Base-by-base conservation (phyloP, 1,140 invertebrate species). In the Mya arenaria region DNA sequence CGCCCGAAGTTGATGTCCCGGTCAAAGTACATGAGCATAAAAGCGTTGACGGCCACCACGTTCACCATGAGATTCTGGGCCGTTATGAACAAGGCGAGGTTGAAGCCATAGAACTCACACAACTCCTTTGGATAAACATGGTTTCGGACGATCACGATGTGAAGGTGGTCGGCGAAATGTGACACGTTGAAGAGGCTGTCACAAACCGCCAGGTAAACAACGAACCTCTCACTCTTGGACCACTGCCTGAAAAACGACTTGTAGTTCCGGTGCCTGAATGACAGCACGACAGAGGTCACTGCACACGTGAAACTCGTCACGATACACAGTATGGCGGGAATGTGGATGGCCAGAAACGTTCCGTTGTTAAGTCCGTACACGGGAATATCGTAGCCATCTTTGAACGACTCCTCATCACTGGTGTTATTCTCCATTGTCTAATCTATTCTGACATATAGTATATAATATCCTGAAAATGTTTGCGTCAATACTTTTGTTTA, bases 21-120 rank as follows among this genome's bases (percentile, higher is more conserved):
- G 10, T 75, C 41, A 37, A 80, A 79, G 28, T 80, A 85, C 37
- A 85, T 80, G 32, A 85, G 65, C 60, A 82, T 74, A 68, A 85
- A 85, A 1, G 84, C 84, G 37, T 85, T 85, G 0, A 85, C 75
- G 0, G 84, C 84, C 4, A 82, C 81, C 8, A 85, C 69, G 37
- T 85, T 85, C 2, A 82, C 81, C 80, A 85, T 83, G 10, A 85
- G 65, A 56, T 74, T 83, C 56, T 85, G 84, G 34, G 77, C 84
- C 30, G 75, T 80, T 4, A 85, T 75, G 63, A 82, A 75, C 30
- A 66, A 73, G 15, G 75, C 75, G 5, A 85, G 52, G 30, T 77
- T 83, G 37, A 85, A 85, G 17, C 80, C 75, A 23, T 85, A 85
- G 44, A 72, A 83, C 23, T 79, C 62, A 34, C 84, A 85, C 1